Percentiles rank a stretch among this genome's conserved stretches.
phyloP scores from a whole-genome alignment of 1,140 invertebrate genomes.

The Homarus americanus region DNA sequence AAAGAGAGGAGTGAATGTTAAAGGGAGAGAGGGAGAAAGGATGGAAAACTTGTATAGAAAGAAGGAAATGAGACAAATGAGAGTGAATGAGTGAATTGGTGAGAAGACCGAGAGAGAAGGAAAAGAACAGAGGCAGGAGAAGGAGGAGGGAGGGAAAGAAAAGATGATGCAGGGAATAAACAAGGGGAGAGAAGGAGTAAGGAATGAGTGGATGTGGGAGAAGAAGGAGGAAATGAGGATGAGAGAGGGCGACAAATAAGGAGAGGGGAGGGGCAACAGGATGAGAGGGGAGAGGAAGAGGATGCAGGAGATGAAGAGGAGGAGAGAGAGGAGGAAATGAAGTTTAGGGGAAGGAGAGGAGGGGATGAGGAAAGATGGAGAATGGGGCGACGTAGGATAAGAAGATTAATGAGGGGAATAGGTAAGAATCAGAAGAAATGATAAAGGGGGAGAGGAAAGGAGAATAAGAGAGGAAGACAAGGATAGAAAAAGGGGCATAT shows the following conservation, averaged over 20 bases:
- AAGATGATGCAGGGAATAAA: background rate
- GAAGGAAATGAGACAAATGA: no score
- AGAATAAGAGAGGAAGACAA: no score
- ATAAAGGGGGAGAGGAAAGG: no score
- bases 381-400: no score
- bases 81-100: conserved; percentile 3
- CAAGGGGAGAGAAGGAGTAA: background rate
- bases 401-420: no score
- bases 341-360: no score
- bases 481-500: no score
- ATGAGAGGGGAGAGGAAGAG: background rate
- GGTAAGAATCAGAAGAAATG: no score
- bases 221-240: background rate
- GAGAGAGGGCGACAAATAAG: no score
- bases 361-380: no score
- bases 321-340: background rate
- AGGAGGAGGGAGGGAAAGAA: background rate
- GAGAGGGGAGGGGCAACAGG: background rate
- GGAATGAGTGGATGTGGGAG: background rate
- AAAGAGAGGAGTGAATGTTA: background rate
- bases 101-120: no score
- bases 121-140: background rate
- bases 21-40: background rate
- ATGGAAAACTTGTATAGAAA: background rate
- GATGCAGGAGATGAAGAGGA: background rate